Percentiles rank a stretch among this genome's conserved stretches.
These are phyloP conservation scores for Florisuga fusca DNA, from an alignment of 2,797 vertebrate species.

Conservation along the genomic window DNA sequence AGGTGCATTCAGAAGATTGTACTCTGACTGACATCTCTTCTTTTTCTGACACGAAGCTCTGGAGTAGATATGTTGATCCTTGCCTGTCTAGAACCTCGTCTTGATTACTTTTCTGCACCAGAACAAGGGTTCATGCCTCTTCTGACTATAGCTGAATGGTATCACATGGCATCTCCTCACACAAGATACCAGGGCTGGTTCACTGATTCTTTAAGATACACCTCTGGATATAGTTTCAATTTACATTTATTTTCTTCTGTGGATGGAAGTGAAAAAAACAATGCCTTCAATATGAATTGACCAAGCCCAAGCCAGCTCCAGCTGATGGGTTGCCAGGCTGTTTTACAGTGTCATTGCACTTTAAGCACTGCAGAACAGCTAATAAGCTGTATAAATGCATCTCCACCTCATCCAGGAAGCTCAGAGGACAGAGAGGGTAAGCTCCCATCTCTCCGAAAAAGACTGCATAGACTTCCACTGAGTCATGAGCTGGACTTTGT, in stretches of 20 bases:
- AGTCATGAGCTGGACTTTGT: background rate
- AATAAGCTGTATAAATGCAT: background rate
- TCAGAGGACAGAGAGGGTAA: slow-evolving; percentile 43
- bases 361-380: background rate
- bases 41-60: background rate
- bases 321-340: background rate
- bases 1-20: background rate
- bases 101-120: background rate
- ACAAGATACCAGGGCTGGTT: accelerated
- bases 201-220: background rate
- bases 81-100: background rate
- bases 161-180: background rate
- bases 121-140: background rate
- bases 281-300: background rate
- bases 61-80: accelerated
- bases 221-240: background rate
- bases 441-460: slow-evolving; percentile 32
- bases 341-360: background rate
- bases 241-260: accelerated
- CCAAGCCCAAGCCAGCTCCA: background rate
- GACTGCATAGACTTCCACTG: background rate
- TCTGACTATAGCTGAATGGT: background rate
- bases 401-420: background rate
- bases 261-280: background rate
- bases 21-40: background rate